Base-by-base conservation (phyloP, 2,797 vertebrate species). In the Tokudaia tokunoshimensis region DNA sequence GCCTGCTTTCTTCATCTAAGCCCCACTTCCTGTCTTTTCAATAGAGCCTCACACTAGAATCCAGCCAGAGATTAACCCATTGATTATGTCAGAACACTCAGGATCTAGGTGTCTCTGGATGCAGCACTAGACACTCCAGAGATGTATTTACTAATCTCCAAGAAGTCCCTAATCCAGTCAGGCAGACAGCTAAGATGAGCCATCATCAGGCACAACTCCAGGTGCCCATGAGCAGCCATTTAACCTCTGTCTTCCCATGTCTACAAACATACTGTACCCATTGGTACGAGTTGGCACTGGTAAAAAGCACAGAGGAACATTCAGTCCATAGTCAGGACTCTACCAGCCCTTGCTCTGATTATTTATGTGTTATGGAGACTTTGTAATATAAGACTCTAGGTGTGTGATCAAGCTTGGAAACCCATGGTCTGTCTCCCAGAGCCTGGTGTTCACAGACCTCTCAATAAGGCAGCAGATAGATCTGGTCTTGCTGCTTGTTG, bases 191-290 rank as follows among this genome's bases (percentile, higher is more conserved):
- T 31, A 57, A 57, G 52, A 26, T 17, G 12, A 78, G 7, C 55
- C 41, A 59, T 34, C 57, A 61, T 3, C 10, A 44, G 29, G 2
- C 24, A 20, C 13, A 5, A 13, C 2, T 65, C 37, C 9, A 6
- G 31, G 15, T 47, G 0, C 12, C 20, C 1, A 5, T 1, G 0
- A 34, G 0, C 37, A 11, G 15, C 17, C 37, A 59, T 8, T 17
- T 89, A 1, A 37, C 52, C 10, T 19, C 61, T n/a, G 41, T 20
- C 29, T 34, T n/a, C 29, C 31, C 34, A 2, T 65, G 8, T 88
- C 34, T 31, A 12, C 2, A 41, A n/a, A 5, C 10, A 2, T 8
- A 19, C 4, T 3, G 1, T 1, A 9, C 47, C 19, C 4, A 1
- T 52, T 41, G 15, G 29, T 31, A 34, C 19, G n/a, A 37, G 2